Evolutionary conservation across 1,140 invertebrate genomes (phyloP).

Genomic region (Hyphantria cunea): DNA sequence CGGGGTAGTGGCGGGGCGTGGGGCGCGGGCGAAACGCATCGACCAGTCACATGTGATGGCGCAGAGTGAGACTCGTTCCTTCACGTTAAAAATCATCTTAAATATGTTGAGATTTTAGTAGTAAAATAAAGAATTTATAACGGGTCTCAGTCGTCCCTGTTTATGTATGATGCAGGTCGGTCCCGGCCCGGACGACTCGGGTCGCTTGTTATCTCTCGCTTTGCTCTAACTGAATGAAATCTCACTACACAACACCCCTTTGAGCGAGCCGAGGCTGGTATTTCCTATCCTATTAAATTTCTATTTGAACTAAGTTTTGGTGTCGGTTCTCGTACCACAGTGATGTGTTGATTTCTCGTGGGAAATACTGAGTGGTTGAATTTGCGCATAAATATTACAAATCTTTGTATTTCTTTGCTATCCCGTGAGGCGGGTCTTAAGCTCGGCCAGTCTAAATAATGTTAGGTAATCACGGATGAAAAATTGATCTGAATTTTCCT

Average conservation of each 20-base stretch:
- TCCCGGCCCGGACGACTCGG: neutral
- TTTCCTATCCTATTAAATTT: neutral
- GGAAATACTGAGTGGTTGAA: constrained; percentile 13
- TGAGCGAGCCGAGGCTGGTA: no score
- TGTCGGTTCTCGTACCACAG: neutral
- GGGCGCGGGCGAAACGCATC: no score
- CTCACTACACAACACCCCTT: no score
- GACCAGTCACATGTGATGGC: no score
- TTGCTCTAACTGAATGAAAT: constrained; percentile 8
- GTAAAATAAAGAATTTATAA: no score
- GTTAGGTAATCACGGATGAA: constrained; percentile 16
- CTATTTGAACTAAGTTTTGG: neutral
- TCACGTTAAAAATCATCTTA: no score
- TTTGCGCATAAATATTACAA: constrained; percentile 4
- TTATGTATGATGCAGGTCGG: neutral
- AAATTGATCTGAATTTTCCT: neutral
- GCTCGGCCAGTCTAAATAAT: constrained; percentile 7
- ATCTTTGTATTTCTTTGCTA: constrained; percentile 5
- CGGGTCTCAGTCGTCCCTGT: neutral
- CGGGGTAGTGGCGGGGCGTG: no score
- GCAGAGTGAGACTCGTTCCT: no score
- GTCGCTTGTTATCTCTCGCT: neutral
- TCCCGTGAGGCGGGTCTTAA: neutral
- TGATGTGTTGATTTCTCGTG: constrained; percentile 13
- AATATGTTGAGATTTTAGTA: neutral